Evolutionary conservation across 2,797 vertebrate species (phyloP).

Genomic region (Pseudochirops corinnae): DNA sequence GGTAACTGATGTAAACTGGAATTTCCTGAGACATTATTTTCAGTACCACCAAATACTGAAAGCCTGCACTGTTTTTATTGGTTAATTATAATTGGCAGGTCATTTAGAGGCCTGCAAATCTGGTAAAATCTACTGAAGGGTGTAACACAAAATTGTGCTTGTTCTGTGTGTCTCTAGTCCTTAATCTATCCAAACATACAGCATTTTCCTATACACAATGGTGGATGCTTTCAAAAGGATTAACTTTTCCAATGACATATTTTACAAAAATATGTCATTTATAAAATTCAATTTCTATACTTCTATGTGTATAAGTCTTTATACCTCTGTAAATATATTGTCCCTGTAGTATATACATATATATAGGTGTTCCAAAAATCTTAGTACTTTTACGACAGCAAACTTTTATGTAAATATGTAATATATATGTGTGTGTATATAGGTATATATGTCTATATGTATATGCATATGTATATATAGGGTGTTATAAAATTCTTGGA

Average conservation of each 20-base stretch:
- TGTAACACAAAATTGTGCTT: not conserved
- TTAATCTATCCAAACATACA: not conserved
- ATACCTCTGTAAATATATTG: no score
- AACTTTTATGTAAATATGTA: not conserved
- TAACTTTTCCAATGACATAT: rapidly evolving
- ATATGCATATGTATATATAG: not conserved
- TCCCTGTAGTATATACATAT: not conserved
- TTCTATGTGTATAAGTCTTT: not conserved
- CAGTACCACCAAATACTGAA: not conserved
- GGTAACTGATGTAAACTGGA: slow-evolving; percentile 49
- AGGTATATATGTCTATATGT: no score
- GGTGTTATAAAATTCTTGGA: not conserved
- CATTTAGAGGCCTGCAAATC: slow-evolving; percentile 16
- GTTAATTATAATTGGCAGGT: slow-evolving; percentile 39
- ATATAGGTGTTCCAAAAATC: no score
- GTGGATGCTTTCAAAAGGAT: not conserved
- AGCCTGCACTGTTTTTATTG: slow-evolving; percentile 6
- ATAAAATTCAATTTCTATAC: not conserved
- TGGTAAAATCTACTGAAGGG: not conserved
- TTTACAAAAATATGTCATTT: not conserved
- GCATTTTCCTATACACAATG: not conserved
- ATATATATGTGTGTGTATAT: no score
- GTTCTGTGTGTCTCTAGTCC: not conserved
- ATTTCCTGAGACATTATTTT: slow-evolving; percentile 48
- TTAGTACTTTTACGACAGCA: not conserved